Evolutionary conservation across 2,888 invertebrate genomes (phyloP), one percentile per base, ranked within the genome.

Genomic region (Empis stercorea): DNA sequence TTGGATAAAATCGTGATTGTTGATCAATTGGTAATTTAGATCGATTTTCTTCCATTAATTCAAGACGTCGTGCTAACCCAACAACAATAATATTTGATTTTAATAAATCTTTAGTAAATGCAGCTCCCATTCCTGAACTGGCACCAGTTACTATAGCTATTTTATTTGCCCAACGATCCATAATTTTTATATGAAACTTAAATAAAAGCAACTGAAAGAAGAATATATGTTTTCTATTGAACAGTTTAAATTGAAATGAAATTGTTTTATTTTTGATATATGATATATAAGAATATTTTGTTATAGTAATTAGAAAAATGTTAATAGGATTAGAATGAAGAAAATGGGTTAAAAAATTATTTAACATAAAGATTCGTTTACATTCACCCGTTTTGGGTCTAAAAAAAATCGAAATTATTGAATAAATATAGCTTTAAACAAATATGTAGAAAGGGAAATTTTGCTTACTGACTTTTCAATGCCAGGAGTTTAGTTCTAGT

Each of bases 111-210:
- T 61, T 61, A 11, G 64, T 65, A 42, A 73, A 68, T 2, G 70
- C 71, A 3, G 72, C 73, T 6, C 76, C 80, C 48, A 80, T 79
- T 5, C 79, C 80, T 0, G 73, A 70, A 59, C 79, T 79, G 14
- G 78, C 78, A 14, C 80, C 80, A 1, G 79, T 80, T 44, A 80
- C 76, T 14, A 80, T 71, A 0, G 78, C 79, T 0, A 76, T 73
- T 56, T 75, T 74, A 48, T 76, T 76, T 4, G 57, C 54, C 74
- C 76, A 77, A 20, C 74, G 71, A 17, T 78, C 72, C 68, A 72
- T 68, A 13, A n/a, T 47, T 15, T 4, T 13, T 4, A 38, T 17
- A 20, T 3, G 16, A 10, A 11, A 16, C 23, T 9, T n/a, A n/a
- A n/a, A n/a, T n/a, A n/a, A n/a, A n/a, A n/a, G n/a, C n/a, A n/a